Conservation (phyloP, 2,797 vertebrate genomes). For the Siniperca obscura region DNA sequence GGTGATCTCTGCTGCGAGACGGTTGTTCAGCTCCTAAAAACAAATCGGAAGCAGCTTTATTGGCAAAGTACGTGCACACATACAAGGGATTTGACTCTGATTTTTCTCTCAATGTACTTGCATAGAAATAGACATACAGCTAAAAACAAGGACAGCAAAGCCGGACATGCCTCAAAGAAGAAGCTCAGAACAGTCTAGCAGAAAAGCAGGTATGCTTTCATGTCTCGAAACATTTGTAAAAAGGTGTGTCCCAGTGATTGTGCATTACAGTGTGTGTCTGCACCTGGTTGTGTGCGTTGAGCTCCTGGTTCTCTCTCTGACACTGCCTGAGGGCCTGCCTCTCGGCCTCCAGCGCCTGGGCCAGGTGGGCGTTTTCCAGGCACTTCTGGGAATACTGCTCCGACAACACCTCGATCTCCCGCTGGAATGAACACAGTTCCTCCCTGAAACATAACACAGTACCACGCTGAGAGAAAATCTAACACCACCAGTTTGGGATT, state of each 20-base stretch:
- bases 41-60: too few species aligned
- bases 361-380: slow-evolving; percentile 89
- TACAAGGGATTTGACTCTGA: too few species aligned
- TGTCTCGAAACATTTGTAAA: background rate
- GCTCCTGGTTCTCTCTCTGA: slow-evolving; percentile 90
- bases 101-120: too few species aligned
- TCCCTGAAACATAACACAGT: slow-evolving; percentile 77
- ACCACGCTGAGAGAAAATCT: slow-evolving; percentile 5
- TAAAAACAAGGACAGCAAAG: too few species aligned
- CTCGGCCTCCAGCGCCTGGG: slow-evolving; percentile 89
- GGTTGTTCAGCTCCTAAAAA: slow-evolving; percentile 87
- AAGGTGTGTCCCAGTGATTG: background rate
- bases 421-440: slow-evolving; percentile 87
- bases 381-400: slow-evolving; percentile 91
- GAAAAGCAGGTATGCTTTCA: background rate
- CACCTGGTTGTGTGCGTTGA: slow-evolving; percentile 90
- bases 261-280: slow-evolving; percentile 2
- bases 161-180: background rate
- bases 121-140: too few species aligned
- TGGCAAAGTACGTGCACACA: too few species aligned
- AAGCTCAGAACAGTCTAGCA: background rate
- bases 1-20: slow-evolving; percentile 88
- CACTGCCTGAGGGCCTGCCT: slow-evolving; percentile 89
- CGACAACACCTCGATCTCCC: slow-evolving; percentile 89
- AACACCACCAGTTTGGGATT: background rate